Percentiles rank a stretch among this genome's conserved stretches.
Evolutionary conservation across 2,888 invertebrate genomes (phyloP).

Genomic region (Tortrix viridana): DNA sequence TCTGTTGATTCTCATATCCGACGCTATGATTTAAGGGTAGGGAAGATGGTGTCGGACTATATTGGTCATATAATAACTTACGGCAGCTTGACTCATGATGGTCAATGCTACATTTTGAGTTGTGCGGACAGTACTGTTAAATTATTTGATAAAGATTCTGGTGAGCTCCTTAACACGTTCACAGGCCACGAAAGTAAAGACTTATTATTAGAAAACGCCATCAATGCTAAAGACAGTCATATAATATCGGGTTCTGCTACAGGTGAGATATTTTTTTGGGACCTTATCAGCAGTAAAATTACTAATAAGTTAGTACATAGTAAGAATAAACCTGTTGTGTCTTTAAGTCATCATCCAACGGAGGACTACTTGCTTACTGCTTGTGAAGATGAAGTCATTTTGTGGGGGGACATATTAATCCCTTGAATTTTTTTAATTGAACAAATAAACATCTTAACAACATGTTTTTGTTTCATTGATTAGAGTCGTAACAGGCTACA

Average conservation of each 20-base stretch:
- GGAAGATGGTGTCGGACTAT: slow-evolving; percentile 92
- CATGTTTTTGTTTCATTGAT: too few relatives aligned
- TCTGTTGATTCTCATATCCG: slow-evolving; percentile 95
- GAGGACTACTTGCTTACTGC: slow-evolving; percentile 89
- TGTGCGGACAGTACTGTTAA: slow-evolving; percentile 93
- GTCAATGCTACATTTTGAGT: slow-evolving; percentile 94
- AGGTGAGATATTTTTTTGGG: slow-evolving; percentile 95
- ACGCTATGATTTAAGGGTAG: slow-evolving; percentile 95
- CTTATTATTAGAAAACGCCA: slow-evolving; percentile 93
- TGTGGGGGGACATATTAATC: slow-evolving; percentile 83
- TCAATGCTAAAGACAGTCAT: slow-evolving; percentile 92
- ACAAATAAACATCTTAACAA: not conserved
- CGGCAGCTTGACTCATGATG: slow-evolving; percentile 94
- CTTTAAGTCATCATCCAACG: slow-evolving; percentile 92
- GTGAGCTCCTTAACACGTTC: slow-evolving; percentile 85
- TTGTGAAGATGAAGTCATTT: slow-evolving; percentile 87
- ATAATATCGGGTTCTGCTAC: slow-evolving; percentile 96
- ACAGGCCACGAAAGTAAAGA: slow-evolving; percentile 92
- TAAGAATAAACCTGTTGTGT: slow-evolving; percentile 88
- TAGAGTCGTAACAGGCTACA: too few relatives aligned
- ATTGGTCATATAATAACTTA: slow-evolving; percentile 94
- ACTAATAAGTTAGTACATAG: slow-evolving; percentile 78
- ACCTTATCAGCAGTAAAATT: slow-evolving; percentile 89
- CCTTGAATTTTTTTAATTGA: slow-evolving; percentile 45
- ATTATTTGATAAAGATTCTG: slow-evolving; percentile 92